A percentile compares a stretch with the other conserved stretches of the same genome.
Conservation (phyloP, 1,140 invertebrate species). For the Bursaphelenchus mucronatus region DNA sequence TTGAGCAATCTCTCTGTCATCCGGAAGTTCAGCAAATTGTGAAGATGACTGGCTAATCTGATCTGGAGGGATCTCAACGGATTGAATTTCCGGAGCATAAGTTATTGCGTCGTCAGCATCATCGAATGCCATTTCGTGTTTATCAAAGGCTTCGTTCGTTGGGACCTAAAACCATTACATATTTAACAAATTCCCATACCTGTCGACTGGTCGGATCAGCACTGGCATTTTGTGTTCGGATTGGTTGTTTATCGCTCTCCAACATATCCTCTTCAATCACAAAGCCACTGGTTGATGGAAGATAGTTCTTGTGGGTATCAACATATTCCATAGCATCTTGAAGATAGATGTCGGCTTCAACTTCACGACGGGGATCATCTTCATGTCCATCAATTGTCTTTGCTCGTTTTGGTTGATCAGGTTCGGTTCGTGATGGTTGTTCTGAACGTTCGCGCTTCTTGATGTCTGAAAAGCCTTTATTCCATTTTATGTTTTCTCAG, state of each 20-base stretch:
- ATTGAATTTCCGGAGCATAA: conserved; percentile 56
- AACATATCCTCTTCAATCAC: conserved; percentile 57
- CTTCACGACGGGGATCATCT: conserved; percentile 29
- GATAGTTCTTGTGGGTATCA: conserved; percentile 16
- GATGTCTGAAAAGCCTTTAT: conserved; percentile 2
- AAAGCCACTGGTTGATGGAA: conserved; percentile 28
- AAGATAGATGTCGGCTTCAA: conserved; percentile 28
- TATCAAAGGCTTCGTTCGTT: conserved; percentile 53
- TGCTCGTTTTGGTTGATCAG: neutral
- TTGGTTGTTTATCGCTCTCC: conserved; percentile 24
- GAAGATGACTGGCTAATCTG: conserved; percentile 55
- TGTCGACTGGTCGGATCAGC: conserved; percentile 41
- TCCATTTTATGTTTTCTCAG: neutral
- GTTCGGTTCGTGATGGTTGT: conserved; percentile 9
- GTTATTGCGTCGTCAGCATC: conserved; percentile 55
- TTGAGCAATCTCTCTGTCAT: neutral
- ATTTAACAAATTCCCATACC: no score
- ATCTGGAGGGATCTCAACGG: conserved; percentile 55
- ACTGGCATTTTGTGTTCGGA: conserved; percentile 27
- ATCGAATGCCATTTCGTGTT: conserved; percentile 43
- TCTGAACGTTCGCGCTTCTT: conserved; percentile 13
- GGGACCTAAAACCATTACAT: conserved; percentile 19
- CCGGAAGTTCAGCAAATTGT: conserved; percentile 1
- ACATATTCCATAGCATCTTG: conserved; percentile 28
- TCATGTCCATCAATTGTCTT: neutral